A percentile compares a stretch with the other conserved stretches of the same genome.
phyloP scores from a whole-genome alignment of 1,140 invertebrate genomes.

The Formica selysi region DNA sequence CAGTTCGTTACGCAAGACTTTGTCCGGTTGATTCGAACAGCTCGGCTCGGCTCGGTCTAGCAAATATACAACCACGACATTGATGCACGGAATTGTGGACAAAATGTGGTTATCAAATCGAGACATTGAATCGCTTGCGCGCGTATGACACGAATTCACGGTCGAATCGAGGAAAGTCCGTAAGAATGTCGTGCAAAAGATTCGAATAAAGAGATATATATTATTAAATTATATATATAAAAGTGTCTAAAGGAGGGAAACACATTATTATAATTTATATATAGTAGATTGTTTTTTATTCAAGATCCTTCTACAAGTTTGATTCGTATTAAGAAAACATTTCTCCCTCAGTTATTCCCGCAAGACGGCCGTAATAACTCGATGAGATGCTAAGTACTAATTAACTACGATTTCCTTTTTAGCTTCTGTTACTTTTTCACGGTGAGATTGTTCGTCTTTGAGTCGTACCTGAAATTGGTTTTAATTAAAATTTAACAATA shows the following conservation, averaged over 20 bases:
- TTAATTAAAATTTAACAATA: constrained; percentile 77
- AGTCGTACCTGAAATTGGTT: constrained; percentile 71
- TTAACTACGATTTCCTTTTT: constrained; percentile 69
- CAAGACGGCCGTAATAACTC: constrained; percentile 37
- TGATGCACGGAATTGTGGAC: background rate
- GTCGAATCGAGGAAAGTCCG: background rate
- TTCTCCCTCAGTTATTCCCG: background rate
- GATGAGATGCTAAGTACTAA: constrained; percentile 65
- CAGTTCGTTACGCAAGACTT: constrained; percentile 76
- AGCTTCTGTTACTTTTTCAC: constrained; percentile 59
- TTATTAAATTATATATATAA: background rate
- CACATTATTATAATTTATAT: background rate
- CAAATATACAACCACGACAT: constrained; percentile 44
- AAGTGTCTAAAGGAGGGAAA: background rate
- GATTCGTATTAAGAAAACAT: background rate
- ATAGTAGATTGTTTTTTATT: background rate
- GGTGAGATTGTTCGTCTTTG: constrained; percentile 64
- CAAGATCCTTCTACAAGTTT: background rate
- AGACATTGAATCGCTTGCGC: background rate
- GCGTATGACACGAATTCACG: background rate
- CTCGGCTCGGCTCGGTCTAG: constrained; percentile 4
- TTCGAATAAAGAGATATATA: background rate
- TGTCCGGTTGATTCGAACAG: constrained; percentile 65
- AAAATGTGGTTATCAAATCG: background rate
- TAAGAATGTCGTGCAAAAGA: background rate